Base-by-base conservation (phyloP, 2,113 vertebrate species). In the Euleptes europaea region DNA sequence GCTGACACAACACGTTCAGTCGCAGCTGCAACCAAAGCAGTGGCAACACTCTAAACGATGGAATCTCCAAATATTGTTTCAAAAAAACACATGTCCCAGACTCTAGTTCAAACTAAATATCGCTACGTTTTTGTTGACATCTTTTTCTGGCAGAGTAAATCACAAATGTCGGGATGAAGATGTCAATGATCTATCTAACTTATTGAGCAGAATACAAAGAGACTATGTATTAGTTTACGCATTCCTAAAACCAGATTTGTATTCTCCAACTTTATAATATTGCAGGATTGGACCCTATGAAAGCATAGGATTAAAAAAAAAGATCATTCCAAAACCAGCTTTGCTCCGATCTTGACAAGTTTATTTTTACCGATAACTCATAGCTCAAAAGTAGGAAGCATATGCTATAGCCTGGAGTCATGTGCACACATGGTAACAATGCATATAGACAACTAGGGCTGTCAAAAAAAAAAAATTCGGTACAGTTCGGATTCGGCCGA, bases 241-340 rank as follows among this genome's bases (percentile, higher is more conserved):
- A 66, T 76, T 66, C 19, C 23, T 67, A 66, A 83, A 49, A 49
- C 66, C 66, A 83, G 57, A 49, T 28, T 54, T 72, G 14, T 72
- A 19, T 15, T 54, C 51, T 70, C 15, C 66, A 23, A 2, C 15
- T 54, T 26, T 15, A 70, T 63, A 54, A 42, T 17, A 38, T 13
- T 70, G 23, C 47, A 70, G 26, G 2, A 31, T 17, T 81, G 9
- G n/a, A 81, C 35, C 23, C 57, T 92, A 79, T 82, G 4, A 13
- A 63, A 83, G 33, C 67, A 92, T 63, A n/a, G 90, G 78, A 44
- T 84, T 90, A 65, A 84, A 89, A 92, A 92, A 12, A 60, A 35
- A 87, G 88, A 69, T 73, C 82, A 7, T 63, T 87, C 44, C 38
- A 89, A 79, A 89, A 81, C 44, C 21, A 63, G 6, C 60, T 28